These are phyloP conservation scores for Scelioninae gen. 1 DNA, from an alignment of 2,888 invertebrate genomes.

Conservation along the genomic window DNA sequence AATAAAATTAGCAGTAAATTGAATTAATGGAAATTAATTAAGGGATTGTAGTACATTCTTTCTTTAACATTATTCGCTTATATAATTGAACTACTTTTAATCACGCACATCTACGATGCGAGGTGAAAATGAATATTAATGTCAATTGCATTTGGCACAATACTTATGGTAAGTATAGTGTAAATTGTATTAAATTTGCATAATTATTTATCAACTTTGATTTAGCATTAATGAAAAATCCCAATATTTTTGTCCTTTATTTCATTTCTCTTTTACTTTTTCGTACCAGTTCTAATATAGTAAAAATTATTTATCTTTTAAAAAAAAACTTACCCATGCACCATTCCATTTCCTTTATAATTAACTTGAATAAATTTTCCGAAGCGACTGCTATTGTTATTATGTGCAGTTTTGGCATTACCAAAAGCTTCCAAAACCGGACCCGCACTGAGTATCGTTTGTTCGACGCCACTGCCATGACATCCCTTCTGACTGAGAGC, in stretches of 20 bases:
- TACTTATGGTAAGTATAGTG: neutral
- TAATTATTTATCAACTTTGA: neutral
- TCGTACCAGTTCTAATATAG: no score
- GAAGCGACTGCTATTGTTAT: conserved; percentile 98
- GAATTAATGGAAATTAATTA: conserved; percentile 31
- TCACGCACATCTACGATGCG: conserved; percentile 24
- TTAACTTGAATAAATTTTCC: conserved; percentile 99
- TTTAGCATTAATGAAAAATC: no score
- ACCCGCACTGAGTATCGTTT: conserved; percentile 97
- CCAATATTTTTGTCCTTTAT: no score
- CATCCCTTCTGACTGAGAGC: conserved; percentile 97
- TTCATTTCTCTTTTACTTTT: no score
- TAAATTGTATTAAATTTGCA: neutral
- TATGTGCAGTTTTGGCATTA: conserved; percentile 99
- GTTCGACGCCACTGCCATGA: conserved; percentile 97
- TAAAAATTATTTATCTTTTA: no score
- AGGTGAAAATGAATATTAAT: conserved; percentile 22
- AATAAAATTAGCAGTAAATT: conserved; percentile 22
- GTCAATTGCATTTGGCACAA: conserved; percentile 15
- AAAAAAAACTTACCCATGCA: conserved; percentile 93
- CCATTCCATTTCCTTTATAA: conserved; percentile 99
- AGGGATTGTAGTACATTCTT: neutral
- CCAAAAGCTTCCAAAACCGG: conserved; percentile 99
- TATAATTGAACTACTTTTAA: conserved; percentile 33
- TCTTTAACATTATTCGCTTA: conserved; percentile 15